These are phyloP conservation scores for Eupristina koningsbergeri DNA, from an alignment of 1,140 invertebrate species.

Conservation along the genomic window DNA sequence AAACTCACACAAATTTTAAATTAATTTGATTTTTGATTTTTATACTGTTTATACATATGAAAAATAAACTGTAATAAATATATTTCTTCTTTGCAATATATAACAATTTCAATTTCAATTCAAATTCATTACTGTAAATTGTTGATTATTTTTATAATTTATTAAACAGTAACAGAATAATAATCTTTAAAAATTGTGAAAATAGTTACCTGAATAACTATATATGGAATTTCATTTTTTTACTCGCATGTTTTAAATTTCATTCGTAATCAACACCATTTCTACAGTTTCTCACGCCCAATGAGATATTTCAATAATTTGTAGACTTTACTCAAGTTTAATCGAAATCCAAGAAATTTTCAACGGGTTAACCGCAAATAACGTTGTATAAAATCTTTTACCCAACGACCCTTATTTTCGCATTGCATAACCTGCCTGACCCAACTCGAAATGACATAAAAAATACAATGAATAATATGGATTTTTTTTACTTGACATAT, in stretches of 20 bases:
- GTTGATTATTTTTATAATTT: no score
- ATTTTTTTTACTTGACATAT: not conserved
- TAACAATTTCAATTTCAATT: no score
- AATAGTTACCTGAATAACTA: no score
- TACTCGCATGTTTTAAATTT: not conserved
- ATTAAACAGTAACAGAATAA: no score
- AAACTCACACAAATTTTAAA: no score
- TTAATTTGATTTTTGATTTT: no score
- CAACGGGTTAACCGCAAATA: conserved; percentile 65
- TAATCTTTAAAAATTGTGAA: no score
- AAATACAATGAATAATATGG: conserved; percentile 37
- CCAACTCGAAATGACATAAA: conserved; percentile 49
- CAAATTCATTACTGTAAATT: no score
- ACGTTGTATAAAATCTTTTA: conserved; percentile 47
- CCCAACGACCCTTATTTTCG: conserved; percentile 46
- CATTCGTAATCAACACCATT: conserved; percentile 17
- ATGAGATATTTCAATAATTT: conserved; percentile 34
- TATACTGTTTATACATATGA: no score
- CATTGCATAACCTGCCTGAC: conserved; percentile 47
- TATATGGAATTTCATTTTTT: no score
- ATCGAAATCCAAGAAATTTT: conserved; percentile 54
- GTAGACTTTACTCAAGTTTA: conserved; percentile 46
- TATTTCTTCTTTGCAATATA: no score
- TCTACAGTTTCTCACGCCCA: conserved; percentile 63
- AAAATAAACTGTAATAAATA: no score